phyloP scores from a whole-genome alignment of 2,888 invertebrate genomes.

The Stenotaenia linearis region DNA sequence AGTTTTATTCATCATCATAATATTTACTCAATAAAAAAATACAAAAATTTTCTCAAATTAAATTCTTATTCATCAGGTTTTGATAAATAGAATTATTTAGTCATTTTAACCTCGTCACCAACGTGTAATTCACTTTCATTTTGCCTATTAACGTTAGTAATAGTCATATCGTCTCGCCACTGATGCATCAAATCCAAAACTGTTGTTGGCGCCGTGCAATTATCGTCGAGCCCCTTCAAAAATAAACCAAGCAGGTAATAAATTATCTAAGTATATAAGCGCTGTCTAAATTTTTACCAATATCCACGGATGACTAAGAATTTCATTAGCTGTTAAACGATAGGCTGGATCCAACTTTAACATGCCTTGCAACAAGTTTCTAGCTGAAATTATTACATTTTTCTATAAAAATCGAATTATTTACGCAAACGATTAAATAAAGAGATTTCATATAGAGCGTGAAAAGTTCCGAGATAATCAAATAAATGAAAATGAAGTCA shows the following conservation, averaged over 20 bases:
- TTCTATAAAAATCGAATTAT: neutral
- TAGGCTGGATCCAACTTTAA: conserved; percentile 54
- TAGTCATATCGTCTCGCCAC: conserved; percentile 18
- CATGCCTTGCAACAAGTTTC: conserved; percentile 50
- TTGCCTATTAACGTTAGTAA: neutral
- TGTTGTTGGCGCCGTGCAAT: conserved; percentile 13
- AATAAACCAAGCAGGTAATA: neutral
- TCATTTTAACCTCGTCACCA: neutral
- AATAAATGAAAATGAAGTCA: too few relatives aligned
- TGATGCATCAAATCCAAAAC: conserved; percentile 31
- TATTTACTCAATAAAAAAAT: too few relatives aligned
- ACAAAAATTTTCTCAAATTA: neutral
- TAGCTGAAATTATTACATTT: conserved; percentile 43
- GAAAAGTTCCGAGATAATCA: neutral
- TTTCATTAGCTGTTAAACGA: conserved; percentile 53
- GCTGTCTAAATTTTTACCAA: conserved; percentile 37
- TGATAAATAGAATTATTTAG: neutral
- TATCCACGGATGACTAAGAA: conserved; percentile 52
- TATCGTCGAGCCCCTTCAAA: neutral
- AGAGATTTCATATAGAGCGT: neutral
- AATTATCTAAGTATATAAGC: neutral
- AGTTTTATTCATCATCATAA: neutral
- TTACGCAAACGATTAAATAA: neutral
- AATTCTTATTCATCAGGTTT: neutral
- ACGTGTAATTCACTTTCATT: neutral